Base-by-base conservation (phyloP, 1,140 invertebrate genomes). In the Aphelinus certus region DNA sequence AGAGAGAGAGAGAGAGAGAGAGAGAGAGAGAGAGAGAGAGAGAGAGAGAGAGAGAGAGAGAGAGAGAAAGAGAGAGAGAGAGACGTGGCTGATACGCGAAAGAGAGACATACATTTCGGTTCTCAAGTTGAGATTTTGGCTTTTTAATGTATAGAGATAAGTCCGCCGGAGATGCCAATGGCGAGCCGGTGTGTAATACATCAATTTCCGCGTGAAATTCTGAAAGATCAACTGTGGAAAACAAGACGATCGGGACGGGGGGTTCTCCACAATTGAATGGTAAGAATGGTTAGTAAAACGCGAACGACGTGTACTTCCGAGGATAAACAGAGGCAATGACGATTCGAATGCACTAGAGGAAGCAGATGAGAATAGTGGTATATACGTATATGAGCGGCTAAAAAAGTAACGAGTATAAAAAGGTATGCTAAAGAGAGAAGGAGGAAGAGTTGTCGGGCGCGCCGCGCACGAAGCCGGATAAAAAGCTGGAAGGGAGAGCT, bases 381-480 rank as follows among this genome's bases (percentile, higher is more conserved):
- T 26, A 26, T 26, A 26, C 26, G 26, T 26, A 26, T 26, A 26
- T 26, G 26, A 26, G 26, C 26, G 26, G 26, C 26, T 26, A 26
- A 26, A 26, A 26, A 26, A 26, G 0, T 10, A 58, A n/a, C 56
- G 56, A 7, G 58, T 45, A 42, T 2, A 26, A 61, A 43, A 61
- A 45, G 42, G n/a, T 61, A 61, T 7, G 45, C 2, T 45, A 56
- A 43, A 45, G 45, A 60, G 47, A 66, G 56, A 66, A 55, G 10
- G 48, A 62, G 10, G 7, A 65, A 53, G 42, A 51, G 76, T 61
- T 76, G 76, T 78, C 77, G 62, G 51, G 80, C 82, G 77, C 57
- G 68, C 78, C 80, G 82, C 81, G 73, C 71, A 74, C 10, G 3
- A 7, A 45, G 62, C 48, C 66, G 77, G 76, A 77, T 75, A 26